Base-by-base conservation (phyloP, 2,113 vertebrate species). In the Sinocyclocheilus maitianheensis region DNA sequence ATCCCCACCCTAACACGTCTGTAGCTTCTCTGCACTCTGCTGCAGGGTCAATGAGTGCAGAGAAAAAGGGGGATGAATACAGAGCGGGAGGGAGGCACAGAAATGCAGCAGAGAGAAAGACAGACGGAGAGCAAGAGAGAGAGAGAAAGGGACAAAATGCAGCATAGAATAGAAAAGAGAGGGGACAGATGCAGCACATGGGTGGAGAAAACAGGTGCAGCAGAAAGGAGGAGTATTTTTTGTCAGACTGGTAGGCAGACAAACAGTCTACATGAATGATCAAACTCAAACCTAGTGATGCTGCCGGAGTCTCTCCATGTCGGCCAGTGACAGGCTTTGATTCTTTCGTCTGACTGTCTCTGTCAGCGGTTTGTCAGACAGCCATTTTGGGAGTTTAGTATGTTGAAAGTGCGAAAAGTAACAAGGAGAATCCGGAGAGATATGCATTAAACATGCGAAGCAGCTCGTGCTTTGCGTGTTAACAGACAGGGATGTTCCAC, bases 21-120 rank as follows among this genome's bases (percentile, higher is more conserved):
- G 83, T 85, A 80, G 67, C 55, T 77, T 83, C 71, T 48, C 43
- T 58, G 46, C 83, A 77, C 55, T 84, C 83, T 34, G 63, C 86
- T 79, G 84, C 53, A 77, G 86, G 86, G 86, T 89, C 88, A 89
- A 76, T 14, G 84, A 85, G 88, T 89, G 83, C 88, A 85, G 77
- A 77, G 65, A n/a, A 34, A 87, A 85, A 71, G 55, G 82, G 83
- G 80, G 55, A 87, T 82, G 88, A 77, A 85, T 87, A 80, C 86
- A 76, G 79, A 88, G 75, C 78, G 78, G 76, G 51, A 69, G 75
- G 26, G 77, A 85, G 82, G 26, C 12, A 86, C 55, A 86, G 71
- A 85, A 76, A 84, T 71, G 62, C 85, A 82, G 88, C 88, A 89
- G 80, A 81, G 85, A 34, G 81, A 84, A 77, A 62, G 84, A 37